Evolutionary conservation across 2,888 invertebrate genomes (phyloP).

Genomic region (Drosophila eohydei): DNA sequence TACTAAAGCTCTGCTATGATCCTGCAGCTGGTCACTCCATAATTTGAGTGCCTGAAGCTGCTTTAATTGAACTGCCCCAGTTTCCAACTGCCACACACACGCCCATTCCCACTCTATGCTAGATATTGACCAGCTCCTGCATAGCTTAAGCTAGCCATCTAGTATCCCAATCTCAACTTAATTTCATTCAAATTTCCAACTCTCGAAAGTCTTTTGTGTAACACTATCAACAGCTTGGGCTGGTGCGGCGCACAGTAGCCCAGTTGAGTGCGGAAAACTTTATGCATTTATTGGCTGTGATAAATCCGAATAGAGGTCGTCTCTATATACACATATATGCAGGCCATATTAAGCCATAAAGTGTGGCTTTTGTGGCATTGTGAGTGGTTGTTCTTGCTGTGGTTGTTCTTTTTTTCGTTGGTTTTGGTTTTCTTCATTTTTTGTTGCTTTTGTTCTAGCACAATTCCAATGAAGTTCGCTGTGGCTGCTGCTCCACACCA

Average conservation of each 20-base stretch:
- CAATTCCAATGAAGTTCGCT: slow-evolving; percentile 62
- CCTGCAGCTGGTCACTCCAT: too few species aligned
- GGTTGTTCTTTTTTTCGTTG: slow-evolving; percentile 26
- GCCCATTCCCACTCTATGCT: background rate
- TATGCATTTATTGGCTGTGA: slow-evolving; percentile 83
- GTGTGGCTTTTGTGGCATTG: slow-evolving; percentile 68
- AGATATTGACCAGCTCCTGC: background rate
- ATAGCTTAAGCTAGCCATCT: background rate
- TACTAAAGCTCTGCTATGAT: too few species aligned
- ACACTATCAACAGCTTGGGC: background rate
- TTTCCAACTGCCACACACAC: too few species aligned
- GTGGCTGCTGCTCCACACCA: slow-evolving; percentile 61
- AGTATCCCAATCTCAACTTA: background rate
- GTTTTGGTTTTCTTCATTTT: slow-evolving; percentile 3
- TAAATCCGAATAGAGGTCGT: slow-evolving; percentile 58
- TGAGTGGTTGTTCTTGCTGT: slow-evolving; percentile 39
- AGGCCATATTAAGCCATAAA: slow-evolving; percentile 71
- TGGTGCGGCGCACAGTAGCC: slow-evolving; percentile 71
- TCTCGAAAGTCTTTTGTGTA: background rate
- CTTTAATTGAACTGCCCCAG: too few species aligned
- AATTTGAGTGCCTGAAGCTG: too few species aligned
- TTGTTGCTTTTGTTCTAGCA: slow-evolving; percentile 53
- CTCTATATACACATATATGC: slow-evolving; percentile 6
- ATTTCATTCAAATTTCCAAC: background rate
- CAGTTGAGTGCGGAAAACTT: slow-evolving; percentile 77